Conservation (phyloP, 2,113 vertebrate species). For the Eonycteris spelaea region DNA sequence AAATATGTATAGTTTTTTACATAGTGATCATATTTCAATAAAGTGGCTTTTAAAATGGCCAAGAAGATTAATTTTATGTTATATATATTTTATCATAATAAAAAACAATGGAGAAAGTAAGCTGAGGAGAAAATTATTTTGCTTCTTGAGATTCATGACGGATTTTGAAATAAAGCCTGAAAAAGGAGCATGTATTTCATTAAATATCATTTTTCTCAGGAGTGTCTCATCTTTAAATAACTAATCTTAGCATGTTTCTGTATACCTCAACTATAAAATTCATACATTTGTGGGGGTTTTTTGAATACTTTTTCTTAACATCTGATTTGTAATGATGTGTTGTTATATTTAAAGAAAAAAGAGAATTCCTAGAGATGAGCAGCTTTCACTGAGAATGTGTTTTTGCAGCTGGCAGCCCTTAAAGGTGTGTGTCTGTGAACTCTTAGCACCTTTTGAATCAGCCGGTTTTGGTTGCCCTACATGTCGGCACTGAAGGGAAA, state of each 20-base stretch:
- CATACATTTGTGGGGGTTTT: background rate
- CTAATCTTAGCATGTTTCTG: background rate
- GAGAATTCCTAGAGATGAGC: background rate
- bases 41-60: background rate
- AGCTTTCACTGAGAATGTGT: background rate
- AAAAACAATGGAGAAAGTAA: background rate
- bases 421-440: background rate
- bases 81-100: background rate
- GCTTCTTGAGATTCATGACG: background rate
- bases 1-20: background rate
- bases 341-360: background rate
- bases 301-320: background rate
- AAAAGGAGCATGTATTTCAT: background rate
- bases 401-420: background rate
- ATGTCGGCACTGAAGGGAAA: background rate
- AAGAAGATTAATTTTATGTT: background rate
- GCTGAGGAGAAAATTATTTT: background rate
- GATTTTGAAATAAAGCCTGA: constrained; percentile 15
- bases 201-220: background rate
- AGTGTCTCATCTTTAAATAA: background rate
- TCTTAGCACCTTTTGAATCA: background rate
- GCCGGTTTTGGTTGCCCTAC: background rate
- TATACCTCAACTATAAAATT: background rate
- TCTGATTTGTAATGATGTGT: background rate
- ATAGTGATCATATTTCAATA: background rate